Base-by-base conservation (phyloP, 2,888 invertebrate genomes). In the Argynnis bischoffii region DNA sequence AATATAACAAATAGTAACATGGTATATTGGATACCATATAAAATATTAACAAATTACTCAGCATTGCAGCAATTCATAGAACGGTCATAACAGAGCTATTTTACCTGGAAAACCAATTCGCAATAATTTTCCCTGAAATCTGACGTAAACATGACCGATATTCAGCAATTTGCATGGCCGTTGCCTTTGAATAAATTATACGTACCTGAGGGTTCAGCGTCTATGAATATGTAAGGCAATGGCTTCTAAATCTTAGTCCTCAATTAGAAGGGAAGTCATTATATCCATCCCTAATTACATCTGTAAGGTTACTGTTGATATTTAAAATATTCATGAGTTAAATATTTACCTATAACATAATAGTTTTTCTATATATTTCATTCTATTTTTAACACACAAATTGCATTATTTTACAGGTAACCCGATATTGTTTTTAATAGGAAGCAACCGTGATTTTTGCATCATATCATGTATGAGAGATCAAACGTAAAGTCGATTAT, bases 171-270 rank as follows among this genome's bases (percentile, higher is more conserved):
- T 92, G 92, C 92, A 92, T 91, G 92, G 86, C 90, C 89, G 88
- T 84, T 85, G 83, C 81, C 85, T 86, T 81, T 90, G 92, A 92
- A 92, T 92, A 92, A 90, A 87, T 92, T 90, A 91, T 85, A 90
- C 88, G 88, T 91, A 89, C 84, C 87, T 82, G 79, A 81, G 85
- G 87, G 83, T 84, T 80, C 77, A 76, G 72, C 80, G 81, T 82
- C 90, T 88, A 92, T 92, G 92, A 92, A 92, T 92, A 92, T 92
- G 92, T 92, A 92, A 92, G 92, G 90, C 91, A 87, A 87, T 88
- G 85, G 87, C 87, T 86, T 87, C 86, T 88, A 88, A 91, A 92
- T 91, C 91, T 91, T 89, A 89, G 87, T 74, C 82, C 84, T 87
- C 91, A 91, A 90, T 92, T 90, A 91, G 86, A 76, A 78, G 78